phyloP scores from a whole-genome alignment of 2,113 vertebrate genomes.

The Heterochromis multidens region DNA sequence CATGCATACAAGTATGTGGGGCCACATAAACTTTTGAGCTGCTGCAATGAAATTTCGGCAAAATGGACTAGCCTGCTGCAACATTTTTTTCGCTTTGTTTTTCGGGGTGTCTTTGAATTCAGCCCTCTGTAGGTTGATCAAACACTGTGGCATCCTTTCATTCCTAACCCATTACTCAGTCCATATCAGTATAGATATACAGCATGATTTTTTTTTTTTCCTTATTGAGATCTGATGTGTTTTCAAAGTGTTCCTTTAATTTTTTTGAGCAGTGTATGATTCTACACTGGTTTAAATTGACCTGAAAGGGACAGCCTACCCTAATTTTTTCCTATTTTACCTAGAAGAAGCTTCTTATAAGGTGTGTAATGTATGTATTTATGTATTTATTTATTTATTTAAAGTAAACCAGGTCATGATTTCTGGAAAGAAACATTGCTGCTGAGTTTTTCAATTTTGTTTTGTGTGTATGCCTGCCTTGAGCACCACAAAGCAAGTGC shows the following conservation, averaged over 20 bases:
- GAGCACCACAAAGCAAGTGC: too few species aligned
- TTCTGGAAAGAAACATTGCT: too few species aligned
- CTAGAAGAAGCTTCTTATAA: too few species aligned
- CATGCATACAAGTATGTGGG: neutral
- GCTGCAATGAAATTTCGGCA: neutral
- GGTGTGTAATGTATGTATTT: too few species aligned
- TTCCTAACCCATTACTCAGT: neutral
- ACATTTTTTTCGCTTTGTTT: neutral
- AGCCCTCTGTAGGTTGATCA: too few species aligned
- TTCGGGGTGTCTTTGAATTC: neutral
- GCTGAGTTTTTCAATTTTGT: too few species aligned
- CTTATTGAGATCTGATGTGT: neutral
- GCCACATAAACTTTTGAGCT: neutral
- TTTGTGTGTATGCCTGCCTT: too few species aligned
- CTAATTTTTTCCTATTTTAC: too few species aligned
- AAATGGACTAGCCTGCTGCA: neutral
- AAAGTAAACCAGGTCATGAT: too few species aligned
- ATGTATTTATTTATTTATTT: too few species aligned
- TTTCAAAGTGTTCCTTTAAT: accelerated
- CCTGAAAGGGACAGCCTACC: too few species aligned
- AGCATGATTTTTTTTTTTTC: neutral
- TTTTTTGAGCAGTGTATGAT: neutral
- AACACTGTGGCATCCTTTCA: neutral
- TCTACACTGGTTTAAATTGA: neutral
- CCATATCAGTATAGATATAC: neutral